Evolutionary conservation across 2,888 invertebrate species (phyloP), one percentile per base, ranked within the genome.

Genomic region (Chouioia cunea): DNA sequence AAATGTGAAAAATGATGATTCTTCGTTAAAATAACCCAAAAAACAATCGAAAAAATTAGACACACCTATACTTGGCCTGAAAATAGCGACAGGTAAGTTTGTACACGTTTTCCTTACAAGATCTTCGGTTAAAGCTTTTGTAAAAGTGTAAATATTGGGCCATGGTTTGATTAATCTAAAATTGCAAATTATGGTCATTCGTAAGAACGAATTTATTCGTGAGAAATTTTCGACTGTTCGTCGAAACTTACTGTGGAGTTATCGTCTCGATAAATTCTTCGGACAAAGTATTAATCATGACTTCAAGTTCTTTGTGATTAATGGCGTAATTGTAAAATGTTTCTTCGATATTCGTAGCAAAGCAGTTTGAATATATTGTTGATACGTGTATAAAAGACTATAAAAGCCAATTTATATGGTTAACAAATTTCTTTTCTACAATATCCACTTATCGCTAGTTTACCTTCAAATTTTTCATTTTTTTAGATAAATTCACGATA

Each of bases 131-230:
- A 96, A 80, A 0, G 94, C 93, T 87, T 96, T 96, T 1, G 95
- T 95, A 81, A 92, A 93, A 0, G 93, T 93, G 86, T 96, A 96
- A 0, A 95, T 94, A 82, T 96, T 96, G 0, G 95, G 95, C 88
- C 93, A 92, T 0, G 87, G 14, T 4, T 36, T n/a, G 14, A 52
- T 50, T 16, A 62, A 43, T 36, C 62, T 62, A n/a, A 15, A 62
- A 50, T 16, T 16, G 16, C 18, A 62, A 57, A 57, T 4, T 16
- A 43, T 36, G 36, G 2, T 14, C 4, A 12, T 15, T 6, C 6
- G 16, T 23, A 36, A 10, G 12, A 52, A 22, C 18, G 4, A 20
- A 22, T 3, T 27, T 27, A 3, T 2, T 27, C 16, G 10, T n/a
- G 46, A 0, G 47, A 47, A 15, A 60, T 81, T 8, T 12, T n/a